These are phyloP conservation scores for Megaceryle maxima DNA, from an alignment of 2,113 vertebrate genomes.

Conservation along the genomic window DNA sequence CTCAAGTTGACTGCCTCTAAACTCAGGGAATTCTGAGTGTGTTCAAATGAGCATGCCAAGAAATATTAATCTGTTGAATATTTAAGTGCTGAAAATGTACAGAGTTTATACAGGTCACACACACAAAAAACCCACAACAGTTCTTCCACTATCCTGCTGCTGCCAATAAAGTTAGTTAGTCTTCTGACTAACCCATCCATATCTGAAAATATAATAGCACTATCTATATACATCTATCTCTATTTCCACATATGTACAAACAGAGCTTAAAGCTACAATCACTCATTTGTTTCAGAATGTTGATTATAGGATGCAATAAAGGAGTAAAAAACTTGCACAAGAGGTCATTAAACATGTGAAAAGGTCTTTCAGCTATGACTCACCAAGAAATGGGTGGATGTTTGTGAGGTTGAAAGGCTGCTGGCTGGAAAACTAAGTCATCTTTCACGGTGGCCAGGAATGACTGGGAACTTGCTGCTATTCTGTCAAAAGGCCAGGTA, in stretches of 20 bases:
- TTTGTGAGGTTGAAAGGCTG: not conserved
- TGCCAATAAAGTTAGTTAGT: not conserved
- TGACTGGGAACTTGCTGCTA: not conserved
- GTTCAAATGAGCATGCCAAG: not conserved
- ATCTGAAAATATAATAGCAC: not conserved
- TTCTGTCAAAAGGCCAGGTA: not conserved
- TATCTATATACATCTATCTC: not conserved
- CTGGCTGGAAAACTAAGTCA: not conserved
- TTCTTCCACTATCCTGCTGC: not conserved
- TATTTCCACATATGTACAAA: not conserved
- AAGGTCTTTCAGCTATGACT: not conserved
- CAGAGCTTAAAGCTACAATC: not conserved
- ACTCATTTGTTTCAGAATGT: not conserved
- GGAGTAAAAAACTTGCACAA: not conserved
- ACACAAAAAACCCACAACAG: not conserved
- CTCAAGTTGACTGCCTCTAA: not conserved
- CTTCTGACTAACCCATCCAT: not conserved
- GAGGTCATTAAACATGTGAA: not conserved
- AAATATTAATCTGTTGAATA: not conserved
- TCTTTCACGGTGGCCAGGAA: not conserved
- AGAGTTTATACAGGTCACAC: not conserved
- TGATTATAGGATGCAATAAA: not conserved
- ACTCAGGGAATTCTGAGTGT: not conserved
- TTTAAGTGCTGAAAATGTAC: not conserved
- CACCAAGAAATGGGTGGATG: not conserved